Base-by-base conservation (phyloP, 1,140 invertebrate species). In the Atopsyche davidsoni region DNA sequence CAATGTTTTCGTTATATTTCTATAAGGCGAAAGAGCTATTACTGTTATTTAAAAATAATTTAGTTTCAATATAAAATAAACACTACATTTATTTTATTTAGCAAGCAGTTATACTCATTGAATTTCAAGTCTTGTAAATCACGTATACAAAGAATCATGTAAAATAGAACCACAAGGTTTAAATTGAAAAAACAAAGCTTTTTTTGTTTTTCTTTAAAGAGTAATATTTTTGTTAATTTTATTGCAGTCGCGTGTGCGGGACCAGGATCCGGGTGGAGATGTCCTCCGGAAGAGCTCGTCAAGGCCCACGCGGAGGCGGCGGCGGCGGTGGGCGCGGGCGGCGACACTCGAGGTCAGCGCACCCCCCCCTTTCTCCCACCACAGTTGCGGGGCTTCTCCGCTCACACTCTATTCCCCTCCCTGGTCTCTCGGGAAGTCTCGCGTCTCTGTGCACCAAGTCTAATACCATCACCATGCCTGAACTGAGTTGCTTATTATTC, bases 241-340 rank as follows among this genome's bases (percentile, higher is more conserved):
- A 28, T 68, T 75, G 19, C 55, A 88, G 86, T 42, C 79, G 86
- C 34, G 87, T 87, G 67, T 90, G 87, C 71, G 87, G 88, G 7
- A 85, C 83, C 17, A 78, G 87, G 63, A 85, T 92, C 39, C 77
- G 87, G 51, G 87, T 90, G 17, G 88, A 91, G 69, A 91, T 91
- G 88, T 91, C 87, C 1, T 89, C 84, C 55, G 89, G 89, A 0
- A 79, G 86, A 62, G 87, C 86, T 54, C 73, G 88, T 40, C 78
- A 85, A 55, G 83, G 40, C 13, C 47, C 47, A 9, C 39, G 47
- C 14, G 38, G 47, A 4, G 38, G 47, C 13, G 28, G 47, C n/a
- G 47, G 47, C 13, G 38, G 45, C 17, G 44, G 44, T n/a, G 45
- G 45, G 10, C 13, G 45, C 13, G 24, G 24, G 45, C 47, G 47